Base-by-base conservation (phyloP, 37 sponge, comb jelly and placozoan genomes). In the Halisarca cf. caerulea region DNA sequence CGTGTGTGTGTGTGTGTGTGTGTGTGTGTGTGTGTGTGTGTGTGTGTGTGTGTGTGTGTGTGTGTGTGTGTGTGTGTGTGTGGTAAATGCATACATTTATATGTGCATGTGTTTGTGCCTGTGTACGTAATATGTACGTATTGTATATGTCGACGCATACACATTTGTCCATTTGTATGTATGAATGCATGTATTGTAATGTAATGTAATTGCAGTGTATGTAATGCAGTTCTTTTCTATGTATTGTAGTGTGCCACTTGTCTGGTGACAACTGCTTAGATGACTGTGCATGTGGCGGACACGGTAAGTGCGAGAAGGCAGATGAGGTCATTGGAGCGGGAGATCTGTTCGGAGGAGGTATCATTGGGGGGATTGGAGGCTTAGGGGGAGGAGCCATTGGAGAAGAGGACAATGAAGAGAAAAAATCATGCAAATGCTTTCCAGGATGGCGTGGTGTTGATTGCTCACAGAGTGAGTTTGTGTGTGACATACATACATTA, bases 271-370 rank as follows among this genome's bases (percentile, higher is more conserved):
- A 40, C 2, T 74, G 77, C 41, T 20, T 41, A 25, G 44, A 74
- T 41, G 77, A 74, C 42, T 74, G 77, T 74, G 77, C 77, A 1
- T 74, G 77, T 40, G 36, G 77, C 41, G 77, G 44, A 21, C 77
- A 74, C 36, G 77, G 77, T 17, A 74, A 40, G 45, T 74, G 77
- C 41, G 69, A 68, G 4, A 68, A 68, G 69, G 15, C 69, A 17
- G 35, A 68, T 18, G 30, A 2, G 17, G 15, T 68, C 4, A 5
- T 27, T 28, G 33, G 33, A 32, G 69, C 69, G 3, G 69, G 69
- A 6, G 2, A 32, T 18, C 6, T 6, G 6, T 8, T 8, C 6
- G 34, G 34, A 3, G 2, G 2, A 3, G 24, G n/a, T 74, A 37
- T 23, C 15, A 18, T 40, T 74, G 36, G 37, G 5, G 71, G 68